These are phyloP conservation scores for Dinocampus coccinellae DNA, from an alignment of 2,888 invertebrate genomes.

Conservation along the genomic window DNA sequence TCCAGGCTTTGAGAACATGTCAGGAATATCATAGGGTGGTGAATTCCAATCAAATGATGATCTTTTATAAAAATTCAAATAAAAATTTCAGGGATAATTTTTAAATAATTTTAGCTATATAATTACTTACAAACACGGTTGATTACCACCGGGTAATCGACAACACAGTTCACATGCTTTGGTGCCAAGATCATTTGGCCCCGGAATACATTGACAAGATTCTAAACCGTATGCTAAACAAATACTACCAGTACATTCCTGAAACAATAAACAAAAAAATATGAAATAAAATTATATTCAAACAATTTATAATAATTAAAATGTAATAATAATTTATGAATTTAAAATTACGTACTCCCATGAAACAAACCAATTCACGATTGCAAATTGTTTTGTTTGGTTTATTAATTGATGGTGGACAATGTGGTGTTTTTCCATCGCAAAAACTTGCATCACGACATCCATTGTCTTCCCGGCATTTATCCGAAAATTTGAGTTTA, in stretches of 20 bases:
- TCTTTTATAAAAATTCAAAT: slow-evolving; percentile 63
- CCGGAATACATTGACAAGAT: slow-evolving; percentile 93
- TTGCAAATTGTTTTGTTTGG: slow-evolving; percentile 96
- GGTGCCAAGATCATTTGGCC: slow-evolving; percentile 82
- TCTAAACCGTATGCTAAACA: slow-evolving; percentile 96
- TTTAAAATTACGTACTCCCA: slow-evolving; percentile 88
- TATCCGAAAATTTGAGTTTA: slow-evolving; percentile 85
- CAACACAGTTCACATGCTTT: slow-evolving; percentile 96
- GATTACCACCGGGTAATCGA: slow-evolving; percentile 85
- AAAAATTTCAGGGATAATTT: slow-evolving; percentile 26
- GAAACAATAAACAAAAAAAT: slow-evolving; percentile 44
- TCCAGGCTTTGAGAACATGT: slow-evolving; percentile 93
- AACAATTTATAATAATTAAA: slow-evolving; percentile 10
- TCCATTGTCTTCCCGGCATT: slow-evolving; percentile 93
- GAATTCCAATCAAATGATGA: slow-evolving; percentile 94
- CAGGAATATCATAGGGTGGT: slow-evolving; percentile 90
- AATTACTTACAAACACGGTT: slow-evolving; percentile 77
- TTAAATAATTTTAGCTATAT: not conserved
- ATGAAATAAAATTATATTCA: not conserved
- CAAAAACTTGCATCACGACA: slow-evolving; percentile 94
- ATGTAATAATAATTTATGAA: not conserved
- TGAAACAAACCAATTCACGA: slow-evolving; percentile 96
- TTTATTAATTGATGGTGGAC: slow-evolving; percentile 93
- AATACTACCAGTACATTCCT: slow-evolving; percentile 98
- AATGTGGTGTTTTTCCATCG: slow-evolving; percentile 88